Percentiles rank a stretch among this genome's conserved stretches.
Evolutionary conservation across 2,113 vertebrate species (phyloP).

Genomic region (Cairina moschata): DNA sequence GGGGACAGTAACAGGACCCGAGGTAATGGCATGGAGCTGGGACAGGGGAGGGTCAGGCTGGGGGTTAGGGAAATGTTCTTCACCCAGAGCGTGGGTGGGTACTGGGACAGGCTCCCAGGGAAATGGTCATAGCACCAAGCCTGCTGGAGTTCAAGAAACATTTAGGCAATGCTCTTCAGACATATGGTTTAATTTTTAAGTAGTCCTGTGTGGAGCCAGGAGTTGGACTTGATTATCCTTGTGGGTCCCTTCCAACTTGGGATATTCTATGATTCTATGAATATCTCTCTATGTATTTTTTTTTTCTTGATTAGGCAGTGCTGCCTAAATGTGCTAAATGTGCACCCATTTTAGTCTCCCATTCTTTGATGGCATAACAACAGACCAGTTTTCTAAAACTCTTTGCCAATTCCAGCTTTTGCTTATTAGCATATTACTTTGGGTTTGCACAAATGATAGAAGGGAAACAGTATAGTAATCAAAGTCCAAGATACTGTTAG

Average conservation of each 20-base stretch:
- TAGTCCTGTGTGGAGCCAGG: no score
- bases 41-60: no score
- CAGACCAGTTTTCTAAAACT: conserved; percentile 10
- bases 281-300: background rate
- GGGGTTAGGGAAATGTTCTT: background rate
- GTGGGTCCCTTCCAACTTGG: no score
- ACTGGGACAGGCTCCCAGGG: background rate
- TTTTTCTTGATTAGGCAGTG: background rate
- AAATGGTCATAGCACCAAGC: no score
- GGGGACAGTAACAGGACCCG: no score
- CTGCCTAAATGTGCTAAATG: conserved; percentile 1
- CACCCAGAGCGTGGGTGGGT: background rate
- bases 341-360: background rate
- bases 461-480: background rate
- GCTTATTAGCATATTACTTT: conserved; percentile 42
- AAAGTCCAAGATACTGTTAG: background rate
- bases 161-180: no score
- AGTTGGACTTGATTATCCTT: no score
- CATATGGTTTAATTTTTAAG: no score
- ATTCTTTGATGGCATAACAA: background rate
- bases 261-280: background rate
- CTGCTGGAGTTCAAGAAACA: no score
- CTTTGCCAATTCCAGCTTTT: conserved; percentile 35
- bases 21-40: no score
- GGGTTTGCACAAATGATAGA: background rate